Evolutionary conservation across 2,888 invertebrate genomes (phyloP).

Genomic region (Platypus cylindrus): DNA sequence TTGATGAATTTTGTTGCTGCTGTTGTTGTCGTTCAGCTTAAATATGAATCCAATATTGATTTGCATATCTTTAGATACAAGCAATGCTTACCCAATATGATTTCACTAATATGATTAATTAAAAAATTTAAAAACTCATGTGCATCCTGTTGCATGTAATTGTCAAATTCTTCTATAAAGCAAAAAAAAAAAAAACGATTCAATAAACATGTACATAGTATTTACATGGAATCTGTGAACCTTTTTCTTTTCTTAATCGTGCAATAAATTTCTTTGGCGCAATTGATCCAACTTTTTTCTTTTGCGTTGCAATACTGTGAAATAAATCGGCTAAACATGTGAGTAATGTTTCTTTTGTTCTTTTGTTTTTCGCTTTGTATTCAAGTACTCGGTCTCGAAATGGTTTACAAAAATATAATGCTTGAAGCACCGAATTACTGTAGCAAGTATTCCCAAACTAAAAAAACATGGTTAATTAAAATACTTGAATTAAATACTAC

Average conservation of each 20-base stretch:
- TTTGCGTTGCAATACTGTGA: slow-evolving; percentile 99
- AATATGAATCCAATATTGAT: too few species aligned
- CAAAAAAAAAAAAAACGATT: slow-evolving; percentile 12
- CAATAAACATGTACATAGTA: slow-evolving; percentile 17
- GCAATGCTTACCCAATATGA: slow-evolving; percentile 77
- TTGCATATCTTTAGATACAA: too few species aligned
- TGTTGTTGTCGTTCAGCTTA: slow-evolving; percentile 65
- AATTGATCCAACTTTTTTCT: slow-evolving; percentile 98
- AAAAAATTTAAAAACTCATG: slow-evolving; percentile 99
- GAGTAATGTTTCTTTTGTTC: slow-evolving; percentile 92
- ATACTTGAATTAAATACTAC: background rate
- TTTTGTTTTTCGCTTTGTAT: slow-evolving; percentile 91
- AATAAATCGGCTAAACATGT: slow-evolving; percentile 98
- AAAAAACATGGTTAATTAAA: slow-evolving; percentile 24
- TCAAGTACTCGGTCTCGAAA: slow-evolving; percentile 97
- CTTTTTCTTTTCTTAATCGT: slow-evolving; percentile 94
- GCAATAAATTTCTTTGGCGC: slow-evolving; percentile 99
- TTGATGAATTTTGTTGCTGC: slow-evolving; percentile 40
- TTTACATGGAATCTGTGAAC: too few species aligned
- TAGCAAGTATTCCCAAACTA: slow-evolving; percentile 99
- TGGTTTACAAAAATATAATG: slow-evolving; percentile 97
- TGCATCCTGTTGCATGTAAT: slow-evolving; percentile 99
- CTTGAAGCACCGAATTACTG: slow-evolving; percentile 98
- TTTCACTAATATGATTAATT: slow-evolving; percentile 96
- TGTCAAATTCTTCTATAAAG: slow-evolving; percentile 92